phyloP scores from a whole-genome alignment of 2,797 vertebrate species.

The Molothrus aeneus region DNA sequence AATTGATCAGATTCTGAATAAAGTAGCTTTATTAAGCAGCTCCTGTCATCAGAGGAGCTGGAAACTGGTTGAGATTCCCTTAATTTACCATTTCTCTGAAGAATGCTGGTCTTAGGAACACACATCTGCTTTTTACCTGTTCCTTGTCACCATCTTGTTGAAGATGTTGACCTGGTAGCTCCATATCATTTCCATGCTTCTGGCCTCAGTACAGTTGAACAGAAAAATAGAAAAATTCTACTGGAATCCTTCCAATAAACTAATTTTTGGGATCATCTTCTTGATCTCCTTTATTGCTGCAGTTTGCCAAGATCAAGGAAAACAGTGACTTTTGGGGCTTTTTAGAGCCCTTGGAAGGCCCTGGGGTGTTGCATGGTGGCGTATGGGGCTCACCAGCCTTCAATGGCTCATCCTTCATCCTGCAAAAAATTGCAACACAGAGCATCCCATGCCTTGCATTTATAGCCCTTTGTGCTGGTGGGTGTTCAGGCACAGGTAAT shows the following conservation, averaged over 20 bases:
- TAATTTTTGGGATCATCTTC: neutral
- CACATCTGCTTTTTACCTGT: neutral
- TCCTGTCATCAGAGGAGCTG: neutral
- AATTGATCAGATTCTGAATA: neutral
- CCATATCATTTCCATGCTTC: rapidly evolving
- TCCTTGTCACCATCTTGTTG: neutral
- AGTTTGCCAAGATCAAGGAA: neutral
- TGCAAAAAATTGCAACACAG: rapidly evolving
- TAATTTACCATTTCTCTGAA: neutral
- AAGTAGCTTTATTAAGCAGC: neutral
- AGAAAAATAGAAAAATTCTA: neutral
- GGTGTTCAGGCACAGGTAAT: neutral
- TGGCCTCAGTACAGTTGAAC: neutral
- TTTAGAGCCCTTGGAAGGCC: neutral
- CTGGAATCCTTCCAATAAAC: neutral
- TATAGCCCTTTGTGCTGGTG: neutral
- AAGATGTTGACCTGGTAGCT: neutral
- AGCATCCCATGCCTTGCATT: rapidly evolving
- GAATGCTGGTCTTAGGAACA: neutral
- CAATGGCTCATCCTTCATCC: neutral
- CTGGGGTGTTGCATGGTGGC: neutral
- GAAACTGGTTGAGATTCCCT: neutral
- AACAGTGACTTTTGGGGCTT: neutral
- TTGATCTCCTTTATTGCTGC: neutral
- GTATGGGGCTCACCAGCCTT: neutral